Evolutionary conservation across 2,113 vertebrate species (phyloP).

Genomic region (Chitala chitala): DNA sequence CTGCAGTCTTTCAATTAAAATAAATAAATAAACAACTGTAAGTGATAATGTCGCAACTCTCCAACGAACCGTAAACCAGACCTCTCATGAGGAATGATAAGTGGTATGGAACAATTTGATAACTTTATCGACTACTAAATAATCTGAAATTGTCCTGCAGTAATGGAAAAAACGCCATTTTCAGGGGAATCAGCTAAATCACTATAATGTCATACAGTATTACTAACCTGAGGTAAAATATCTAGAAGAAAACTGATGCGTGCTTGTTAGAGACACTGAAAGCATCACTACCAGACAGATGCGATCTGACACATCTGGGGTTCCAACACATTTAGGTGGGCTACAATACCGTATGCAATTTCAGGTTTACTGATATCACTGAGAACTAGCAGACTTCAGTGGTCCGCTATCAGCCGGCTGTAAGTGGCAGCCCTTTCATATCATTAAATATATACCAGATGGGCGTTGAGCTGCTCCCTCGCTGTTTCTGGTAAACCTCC

Average conservation of each 20-base stretch:
- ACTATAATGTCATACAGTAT: conserved; percentile 8
- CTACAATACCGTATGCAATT: conserved; percentile 18
- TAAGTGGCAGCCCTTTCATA: conserved; percentile 59
- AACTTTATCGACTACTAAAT: conserved; percentile 30
- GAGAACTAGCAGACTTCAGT: conserved; percentile 39
- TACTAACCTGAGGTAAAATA: conserved; percentile 24
- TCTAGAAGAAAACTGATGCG: conserved; percentile 29
- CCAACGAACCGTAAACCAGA: not conserved
- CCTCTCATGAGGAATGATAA: conserved; percentile 1
- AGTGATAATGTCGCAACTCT: too few species aligned
- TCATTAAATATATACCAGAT: conserved; percentile 84
- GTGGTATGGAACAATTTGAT: conserved; percentile 23
- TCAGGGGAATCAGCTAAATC: not conserved
- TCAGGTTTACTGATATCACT: conserved; percentile 46
- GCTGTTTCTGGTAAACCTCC: conserved; percentile 98
- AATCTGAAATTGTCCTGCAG: conserved; percentile 10
- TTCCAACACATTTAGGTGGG: conserved; percentile 28
- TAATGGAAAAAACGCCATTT: not conserved
- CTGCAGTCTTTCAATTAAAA: too few species aligned
- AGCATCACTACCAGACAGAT: conserved; percentile 20
- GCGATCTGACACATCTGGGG: conserved; percentile 37
- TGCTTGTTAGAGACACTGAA: too few species aligned
- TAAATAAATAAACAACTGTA: too few species aligned
- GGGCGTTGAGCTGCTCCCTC: conserved; percentile 88
- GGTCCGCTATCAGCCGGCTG: conserved; percentile 46